Percentiles rank a stretch among this genome's conserved stretches.
Evolutionary conservation across 2,797 vertebrate genomes (phyloP).

Genomic region (Scomberomorus guttatus): DNA sequence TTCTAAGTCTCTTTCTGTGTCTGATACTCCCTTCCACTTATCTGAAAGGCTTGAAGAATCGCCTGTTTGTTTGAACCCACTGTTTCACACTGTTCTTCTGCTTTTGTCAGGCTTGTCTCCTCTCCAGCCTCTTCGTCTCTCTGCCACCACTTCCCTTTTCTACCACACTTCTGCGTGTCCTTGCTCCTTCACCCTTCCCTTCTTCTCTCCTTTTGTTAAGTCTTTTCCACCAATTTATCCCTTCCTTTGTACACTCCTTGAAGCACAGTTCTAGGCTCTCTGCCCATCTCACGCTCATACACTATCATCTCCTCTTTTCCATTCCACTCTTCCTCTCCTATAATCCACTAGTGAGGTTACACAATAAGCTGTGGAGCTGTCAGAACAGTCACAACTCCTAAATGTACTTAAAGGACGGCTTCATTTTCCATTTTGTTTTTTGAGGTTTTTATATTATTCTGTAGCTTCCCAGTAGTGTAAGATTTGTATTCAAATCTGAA

Average conservation of each 20-base stretch:
- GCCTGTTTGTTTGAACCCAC: conserved; percentile 20
- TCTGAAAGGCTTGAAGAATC: conserved; percentile 9
- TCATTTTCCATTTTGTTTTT: no score
- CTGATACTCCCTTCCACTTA: background rate
- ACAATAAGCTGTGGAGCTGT: background rate
- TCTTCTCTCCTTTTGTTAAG: conserved; percentile 19
- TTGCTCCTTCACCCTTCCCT: conserved; percentile 27
- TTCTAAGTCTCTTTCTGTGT: background rate
- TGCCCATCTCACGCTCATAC: conserved; percentile 13
- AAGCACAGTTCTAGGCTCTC: conserved; percentile 13
- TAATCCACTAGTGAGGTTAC: background rate
- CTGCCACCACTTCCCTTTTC: conserved; percentile 1
- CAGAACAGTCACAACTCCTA: background rate
- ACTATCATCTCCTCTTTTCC: conserved; percentile 15
- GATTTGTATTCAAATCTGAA: no score
- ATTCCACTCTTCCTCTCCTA: background rate
- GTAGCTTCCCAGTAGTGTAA: no score
- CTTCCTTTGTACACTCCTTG: conserved; percentile 20
- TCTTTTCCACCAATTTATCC: conserved; percentile 44
- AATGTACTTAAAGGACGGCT: no score
- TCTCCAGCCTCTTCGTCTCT: conserved; percentile 14
- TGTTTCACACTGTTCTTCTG: conserved; percentile 24
- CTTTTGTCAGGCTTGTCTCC: conserved; percentile 14
- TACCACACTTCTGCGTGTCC: conserved; percentile 31
- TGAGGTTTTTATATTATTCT: background rate